These are phyloP conservation scores for Spialia ferax DNA, from an alignment of 2,888 invertebrate genomes.

Conservation along the genomic window DNA sequence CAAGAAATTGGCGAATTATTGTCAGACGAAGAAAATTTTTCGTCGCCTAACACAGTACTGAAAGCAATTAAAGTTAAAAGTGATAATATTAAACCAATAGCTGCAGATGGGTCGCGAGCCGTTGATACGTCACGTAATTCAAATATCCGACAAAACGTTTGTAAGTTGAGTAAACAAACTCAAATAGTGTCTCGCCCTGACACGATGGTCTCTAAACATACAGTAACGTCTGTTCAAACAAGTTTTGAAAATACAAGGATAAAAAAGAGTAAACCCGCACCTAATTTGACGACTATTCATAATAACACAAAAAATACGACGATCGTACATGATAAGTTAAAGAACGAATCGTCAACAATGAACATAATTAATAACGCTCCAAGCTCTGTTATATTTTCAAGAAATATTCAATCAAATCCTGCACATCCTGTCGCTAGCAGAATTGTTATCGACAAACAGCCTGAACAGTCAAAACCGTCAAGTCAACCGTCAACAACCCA, in stretches of 20 bases:
- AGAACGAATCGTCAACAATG: neutral
- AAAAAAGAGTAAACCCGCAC: slow-evolving; percentile 17
- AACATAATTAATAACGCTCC: slow-evolving; percentile 11
- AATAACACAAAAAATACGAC: too few relatives aligned
- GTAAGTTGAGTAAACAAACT: slow-evolving; percentile 4
- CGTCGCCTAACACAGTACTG: slow-evolving; percentile 41
- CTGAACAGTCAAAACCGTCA: neutral
- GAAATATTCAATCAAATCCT: neutral
- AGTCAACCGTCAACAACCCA: neutral
- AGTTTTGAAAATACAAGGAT: slow-evolving; percentile 9
- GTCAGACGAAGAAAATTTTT: slow-evolving; percentile 68
- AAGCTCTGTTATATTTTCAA: neutral
- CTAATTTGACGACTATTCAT: slow-evolving; percentile 13
- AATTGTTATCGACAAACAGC: neutral
- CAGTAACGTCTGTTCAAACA: neutral
- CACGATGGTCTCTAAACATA: neutral
- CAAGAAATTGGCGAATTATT: slow-evolving; percentile 78
- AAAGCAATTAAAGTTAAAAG: slow-evolving; percentile 26
- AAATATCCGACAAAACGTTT: neutral
- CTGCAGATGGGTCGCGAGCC: neutral
- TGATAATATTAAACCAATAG: neutral
- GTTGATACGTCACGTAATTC: neutral
- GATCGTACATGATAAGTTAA: slow-evolving; percentile 9
- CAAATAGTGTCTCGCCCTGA: neutral
- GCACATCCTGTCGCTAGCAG: neutral